phyloP scores from a whole-genome alignment of 2,888 invertebrate species.

The Ligdia adustata region DNA sequence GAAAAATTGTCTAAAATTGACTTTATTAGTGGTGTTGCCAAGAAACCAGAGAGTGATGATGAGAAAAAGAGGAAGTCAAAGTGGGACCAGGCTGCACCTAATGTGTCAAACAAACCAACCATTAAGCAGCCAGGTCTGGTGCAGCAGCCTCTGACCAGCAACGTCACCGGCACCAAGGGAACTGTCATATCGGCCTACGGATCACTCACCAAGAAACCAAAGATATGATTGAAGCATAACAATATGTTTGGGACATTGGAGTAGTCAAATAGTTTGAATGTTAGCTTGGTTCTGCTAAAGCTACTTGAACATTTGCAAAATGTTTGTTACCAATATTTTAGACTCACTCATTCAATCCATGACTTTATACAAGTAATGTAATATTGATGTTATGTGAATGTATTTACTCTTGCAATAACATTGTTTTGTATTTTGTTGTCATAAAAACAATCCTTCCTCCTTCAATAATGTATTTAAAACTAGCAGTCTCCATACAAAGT shows the following conservation, averaged over 20 bases:
- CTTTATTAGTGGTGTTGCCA: conserved; percentile 90
- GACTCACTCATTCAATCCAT: too few relatives aligned
- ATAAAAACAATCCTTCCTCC: too few relatives aligned
- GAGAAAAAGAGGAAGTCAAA: conserved; percentile 95
- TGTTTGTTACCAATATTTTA: too few relatives aligned
- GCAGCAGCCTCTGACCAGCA: conserved; percentile 90
- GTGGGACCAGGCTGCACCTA: conserved; percentile 94
- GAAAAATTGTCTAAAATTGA: conserved; percentile 92
- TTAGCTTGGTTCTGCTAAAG: too few relatives aligned
- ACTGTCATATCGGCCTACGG: conserved; percentile 97
- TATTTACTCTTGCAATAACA: too few relatives aligned
- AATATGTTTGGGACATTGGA: conserved; percentile 11
- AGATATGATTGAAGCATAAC: conserved; percentile 61
- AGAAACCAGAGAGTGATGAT: conserved; percentile 87
- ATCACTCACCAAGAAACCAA: conserved; percentile 92
- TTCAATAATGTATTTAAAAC: too few relatives aligned
- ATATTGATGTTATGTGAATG: too few relatives aligned
- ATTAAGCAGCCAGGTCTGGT: conserved; percentile 88
- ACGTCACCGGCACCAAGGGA: conserved; percentile 94
- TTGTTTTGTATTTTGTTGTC: too few relatives aligned
- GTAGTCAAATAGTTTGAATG: too few relatives aligned
- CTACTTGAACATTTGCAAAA: too few relatives aligned
- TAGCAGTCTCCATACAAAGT: too few relatives aligned
- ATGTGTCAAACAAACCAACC: conserved; percentile 81
- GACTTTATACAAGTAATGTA: too few relatives aligned